Evolutionary conservation across 2,888 invertebrate genomes (phyloP).

Genomic region (Cataglyphis albicans): DNA sequence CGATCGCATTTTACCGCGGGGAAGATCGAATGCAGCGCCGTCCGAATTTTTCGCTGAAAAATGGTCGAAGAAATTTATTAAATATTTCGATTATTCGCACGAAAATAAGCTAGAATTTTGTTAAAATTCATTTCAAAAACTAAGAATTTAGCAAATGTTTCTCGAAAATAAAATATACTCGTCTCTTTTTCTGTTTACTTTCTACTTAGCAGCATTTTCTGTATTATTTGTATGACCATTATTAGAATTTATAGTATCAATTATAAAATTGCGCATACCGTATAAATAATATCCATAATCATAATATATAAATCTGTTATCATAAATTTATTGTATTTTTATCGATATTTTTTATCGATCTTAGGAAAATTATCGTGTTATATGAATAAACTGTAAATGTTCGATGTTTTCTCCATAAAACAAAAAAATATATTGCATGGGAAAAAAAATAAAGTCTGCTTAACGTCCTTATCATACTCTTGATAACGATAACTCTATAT

Average conservation of each 20-base stretch:
- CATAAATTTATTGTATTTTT: neutral
- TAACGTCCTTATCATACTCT: neutral
- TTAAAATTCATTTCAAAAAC: neutral
- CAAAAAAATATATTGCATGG: neutral
- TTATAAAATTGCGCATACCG: no score
- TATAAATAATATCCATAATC: neutral
- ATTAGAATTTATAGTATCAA: neutral
- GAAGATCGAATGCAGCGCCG: neutral
- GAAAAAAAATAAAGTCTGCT: neutral
- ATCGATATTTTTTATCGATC: neutral
- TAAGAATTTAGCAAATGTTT: neutral
- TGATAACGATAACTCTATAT: conserved; percentile 13
- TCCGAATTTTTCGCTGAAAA: neutral
- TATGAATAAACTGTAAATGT: neutral
- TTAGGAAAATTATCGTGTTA: neutral
- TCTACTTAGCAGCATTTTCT: neutral
- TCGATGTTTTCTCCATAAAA: neutral
- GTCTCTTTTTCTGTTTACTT: neutral
- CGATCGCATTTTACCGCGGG: no score
- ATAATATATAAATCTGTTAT: neutral
- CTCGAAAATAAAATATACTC: neutral
- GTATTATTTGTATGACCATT: neutral
- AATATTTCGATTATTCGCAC: neutral
- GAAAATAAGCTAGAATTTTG: neutral
- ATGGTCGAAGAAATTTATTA: neutral